These are phyloP conservation scores for Ranitomeya variabilis DNA, from an alignment of 2,113 vertebrate species.

Conservation along the genomic window DNA sequence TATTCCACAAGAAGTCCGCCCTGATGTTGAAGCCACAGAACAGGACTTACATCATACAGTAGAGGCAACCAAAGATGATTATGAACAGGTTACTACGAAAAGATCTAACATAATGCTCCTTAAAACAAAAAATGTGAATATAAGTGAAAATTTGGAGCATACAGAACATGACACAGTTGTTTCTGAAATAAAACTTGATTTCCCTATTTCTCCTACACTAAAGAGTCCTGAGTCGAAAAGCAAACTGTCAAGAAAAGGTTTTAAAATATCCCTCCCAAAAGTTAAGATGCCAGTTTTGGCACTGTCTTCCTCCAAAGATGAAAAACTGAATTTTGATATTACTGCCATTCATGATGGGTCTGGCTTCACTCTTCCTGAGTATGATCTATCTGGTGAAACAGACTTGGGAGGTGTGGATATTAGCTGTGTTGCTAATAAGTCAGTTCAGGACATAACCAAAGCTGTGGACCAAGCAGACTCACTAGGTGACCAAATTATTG, in stretches of 20 bases:
- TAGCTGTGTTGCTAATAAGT: constrained; percentile 43
- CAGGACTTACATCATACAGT: neutral
- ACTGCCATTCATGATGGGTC: neutral
- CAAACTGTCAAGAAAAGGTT: constrained; percentile 15
- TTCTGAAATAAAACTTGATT: neutral
- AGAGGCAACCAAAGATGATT: neutral
- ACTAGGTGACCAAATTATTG: neutral
- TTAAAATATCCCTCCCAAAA: constrained; percentile 50
- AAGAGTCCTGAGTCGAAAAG: neutral
- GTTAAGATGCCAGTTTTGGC: constrained; percentile 19
- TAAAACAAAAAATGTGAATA: neutral
- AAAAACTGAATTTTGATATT: neutral
- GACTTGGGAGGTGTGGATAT: constrained; percentile 23
- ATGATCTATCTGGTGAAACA: constrained; percentile 21
- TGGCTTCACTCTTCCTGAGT: constrained; percentile 11
- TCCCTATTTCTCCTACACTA: neutral
- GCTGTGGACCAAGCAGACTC: neutral
- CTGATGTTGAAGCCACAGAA: constrained; percentile 25
- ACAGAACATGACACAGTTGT: neutral
- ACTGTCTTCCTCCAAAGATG: constrained; percentile 27
- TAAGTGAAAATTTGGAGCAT: neutral
- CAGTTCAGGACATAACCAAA: neutral
- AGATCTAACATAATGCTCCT: neutral
- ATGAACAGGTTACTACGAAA: neutral
- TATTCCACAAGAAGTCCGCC: constrained; percentile 17